A percentile compares a stretch with the other conserved stretches of the same genome.
phyloP scores from a whole-genome alignment of 2,113 vertebrate species.

The Xenotilapia caudafasciata region DNA sequence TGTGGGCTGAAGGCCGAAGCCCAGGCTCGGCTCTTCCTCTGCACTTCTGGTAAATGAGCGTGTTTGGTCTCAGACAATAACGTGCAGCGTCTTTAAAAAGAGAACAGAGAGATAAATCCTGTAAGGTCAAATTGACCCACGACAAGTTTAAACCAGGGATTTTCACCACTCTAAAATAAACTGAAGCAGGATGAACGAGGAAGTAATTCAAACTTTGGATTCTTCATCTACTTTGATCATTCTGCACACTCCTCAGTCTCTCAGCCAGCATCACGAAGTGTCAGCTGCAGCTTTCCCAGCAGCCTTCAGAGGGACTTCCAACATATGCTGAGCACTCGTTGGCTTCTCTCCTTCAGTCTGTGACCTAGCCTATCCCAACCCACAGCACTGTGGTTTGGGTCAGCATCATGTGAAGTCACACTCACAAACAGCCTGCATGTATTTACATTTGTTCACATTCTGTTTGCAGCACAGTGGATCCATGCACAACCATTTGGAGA shows the following conservation, averaged over 20 bases:
- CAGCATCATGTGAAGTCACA: background rate
- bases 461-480: background rate
- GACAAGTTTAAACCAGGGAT: background rate
- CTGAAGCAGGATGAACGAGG: background rate
- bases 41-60: background rate
- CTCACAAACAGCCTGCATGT: background rate
- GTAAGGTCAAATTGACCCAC: background rate
- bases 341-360: background rate
- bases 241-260: background rate
- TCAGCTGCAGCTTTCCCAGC: background rate
- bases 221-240: background rate
- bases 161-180: background rate
- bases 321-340: background rate
- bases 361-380: background rate
- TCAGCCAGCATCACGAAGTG: background rate
- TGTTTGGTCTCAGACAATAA: background rate
- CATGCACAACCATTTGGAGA: background rate
- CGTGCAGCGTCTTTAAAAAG: background rate
- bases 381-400: background rate
- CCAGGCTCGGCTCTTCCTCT: background rate
- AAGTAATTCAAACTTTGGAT: background rate
- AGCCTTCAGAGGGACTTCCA: background rate
- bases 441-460: background rate
- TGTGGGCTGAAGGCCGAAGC: conserved; percentile 1
- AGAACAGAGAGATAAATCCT: background rate